Conservation (phyloP, 2,888 invertebrate genomes). For the Trichacis sp. region DNA sequence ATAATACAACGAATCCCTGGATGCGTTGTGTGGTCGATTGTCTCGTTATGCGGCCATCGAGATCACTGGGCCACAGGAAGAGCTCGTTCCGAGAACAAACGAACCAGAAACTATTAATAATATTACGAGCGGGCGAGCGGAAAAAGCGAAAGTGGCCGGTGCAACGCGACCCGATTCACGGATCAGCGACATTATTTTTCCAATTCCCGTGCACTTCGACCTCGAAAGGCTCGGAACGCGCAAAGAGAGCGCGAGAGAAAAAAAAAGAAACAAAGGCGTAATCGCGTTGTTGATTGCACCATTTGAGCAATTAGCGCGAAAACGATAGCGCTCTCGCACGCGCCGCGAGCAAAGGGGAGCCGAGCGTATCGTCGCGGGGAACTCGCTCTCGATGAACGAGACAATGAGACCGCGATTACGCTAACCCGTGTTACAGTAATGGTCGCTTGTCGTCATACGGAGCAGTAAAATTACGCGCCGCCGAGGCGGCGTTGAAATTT, state of each 20-base stretch:
- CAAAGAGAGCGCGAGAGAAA: background rate
- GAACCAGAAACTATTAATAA: slow-evolving; percentile 65
- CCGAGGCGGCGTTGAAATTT: slow-evolving; percentile 4
- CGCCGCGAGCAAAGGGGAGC: slow-evolving; percentile 55
- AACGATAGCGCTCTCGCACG: slow-evolving; percentile 55
- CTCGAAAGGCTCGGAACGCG: no score
- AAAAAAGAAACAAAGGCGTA: background rate
- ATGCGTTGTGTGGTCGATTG: slow-evolving; percentile 37
- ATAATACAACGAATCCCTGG: slow-evolving; percentile 35
- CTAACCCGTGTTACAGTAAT: slow-evolving; percentile 27
- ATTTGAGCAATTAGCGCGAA: slow-evolving; percentile 60
- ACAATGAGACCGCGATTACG: slow-evolving; percentile 41
- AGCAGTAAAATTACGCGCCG: background rate
- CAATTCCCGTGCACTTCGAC: no score
- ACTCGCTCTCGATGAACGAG: slow-evolving; percentile 32
- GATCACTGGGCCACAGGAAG: slow-evolving; percentile 61
- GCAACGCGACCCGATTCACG: slow-evolving; percentile 31
- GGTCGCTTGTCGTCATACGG: background rate
- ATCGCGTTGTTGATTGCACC: slow-evolving; percentile 52
- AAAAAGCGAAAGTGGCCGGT: slow-evolving; percentile 61
- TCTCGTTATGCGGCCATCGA: slow-evolving; percentile 57
- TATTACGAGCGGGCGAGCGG: slow-evolving; percentile 51
- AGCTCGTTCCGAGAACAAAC: slow-evolving; percentile 60
- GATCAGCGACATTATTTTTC: slow-evolving; percentile 13
- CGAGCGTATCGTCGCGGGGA: slow-evolving; percentile 33